These are phyloP conservation scores for Protodeltote pygarga DNA, from an alignment of 2,888 invertebrate genomes.

Conservation along the genomic window DNA sequence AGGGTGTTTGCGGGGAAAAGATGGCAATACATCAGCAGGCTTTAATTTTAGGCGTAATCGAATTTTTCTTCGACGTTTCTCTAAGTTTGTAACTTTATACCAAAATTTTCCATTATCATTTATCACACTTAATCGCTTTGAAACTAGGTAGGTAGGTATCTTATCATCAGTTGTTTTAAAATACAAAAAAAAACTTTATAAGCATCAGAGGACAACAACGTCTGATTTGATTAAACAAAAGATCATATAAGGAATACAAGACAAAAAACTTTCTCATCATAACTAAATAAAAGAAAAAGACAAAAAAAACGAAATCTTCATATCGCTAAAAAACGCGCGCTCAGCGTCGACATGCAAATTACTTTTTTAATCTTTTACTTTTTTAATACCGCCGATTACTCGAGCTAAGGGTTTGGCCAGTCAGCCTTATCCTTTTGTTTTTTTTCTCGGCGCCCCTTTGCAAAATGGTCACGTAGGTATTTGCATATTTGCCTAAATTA, in stretches of 20 bases:
- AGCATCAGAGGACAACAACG: constrained; percentile 22
- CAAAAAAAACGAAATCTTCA: constrained; percentile 61
- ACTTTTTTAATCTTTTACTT: constrained; percentile 74
- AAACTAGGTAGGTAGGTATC: too few relatives aligned
- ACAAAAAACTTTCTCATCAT: constrained; percentile 84
- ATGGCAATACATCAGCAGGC: too few relatives aligned
- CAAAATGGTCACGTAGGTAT: constrained; percentile 85
- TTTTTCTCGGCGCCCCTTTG: constrained; percentile 77
- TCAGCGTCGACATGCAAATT: constrained; percentile 78
- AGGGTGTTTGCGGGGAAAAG: too few relatives aligned
- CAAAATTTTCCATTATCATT: too few relatives aligned
- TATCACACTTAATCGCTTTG: too few relatives aligned
- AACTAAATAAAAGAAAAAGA: constrained; percentile 44
- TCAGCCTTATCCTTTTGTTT: constrained; percentile 74
- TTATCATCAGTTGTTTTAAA: neutral
- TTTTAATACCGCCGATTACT: constrained; percentile 76
- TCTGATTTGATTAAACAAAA: constrained; percentile 28
- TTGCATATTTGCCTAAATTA: constrained; percentile 84
- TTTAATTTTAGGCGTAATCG: too few relatives aligned
- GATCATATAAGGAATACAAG: constrained; percentile 67
- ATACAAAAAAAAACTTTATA: neutral
- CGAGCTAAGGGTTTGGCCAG: constrained; percentile 78
- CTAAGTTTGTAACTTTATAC: too few relatives aligned
- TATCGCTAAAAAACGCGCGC: constrained; percentile 70
- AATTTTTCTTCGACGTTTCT: too few relatives aligned